Percentiles rank a stretch among this genome's conserved stretches.
Conservation (phyloP, 2,888 invertebrate species). For the Caenorhabditis sp. region DNA sequence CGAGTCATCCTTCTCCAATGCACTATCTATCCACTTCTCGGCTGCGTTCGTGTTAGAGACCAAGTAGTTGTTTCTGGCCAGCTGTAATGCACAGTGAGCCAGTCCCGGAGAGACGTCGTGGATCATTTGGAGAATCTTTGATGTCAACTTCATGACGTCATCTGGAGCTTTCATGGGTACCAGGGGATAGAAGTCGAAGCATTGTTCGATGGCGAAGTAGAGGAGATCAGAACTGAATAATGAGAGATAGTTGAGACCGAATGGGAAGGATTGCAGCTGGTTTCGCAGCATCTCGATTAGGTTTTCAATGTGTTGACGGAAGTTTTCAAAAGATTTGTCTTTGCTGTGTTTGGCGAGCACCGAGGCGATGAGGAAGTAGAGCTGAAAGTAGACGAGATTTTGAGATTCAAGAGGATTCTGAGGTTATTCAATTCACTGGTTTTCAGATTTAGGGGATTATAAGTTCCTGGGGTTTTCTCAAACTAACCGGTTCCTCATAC, state of each 20-base stretch:
- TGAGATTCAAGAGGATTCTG: neutral
- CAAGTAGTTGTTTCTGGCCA: slow-evolving; percentile 90
- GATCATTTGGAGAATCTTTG: slow-evolving; percentile 88
- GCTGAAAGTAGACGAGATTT: slow-evolving; percentile 32
- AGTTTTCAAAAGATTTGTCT: slow-evolving; percentile 65
- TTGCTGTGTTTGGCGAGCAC: slow-evolving; percentile 64
- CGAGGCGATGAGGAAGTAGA: slow-evolving; percentile 64
- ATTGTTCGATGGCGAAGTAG: slow-evolving; percentile 57
- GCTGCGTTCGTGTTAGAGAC: slow-evolving; percentile 88
- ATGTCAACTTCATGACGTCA: slow-evolving; percentile 85
- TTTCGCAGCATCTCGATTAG: slow-evolving; percentile 53
- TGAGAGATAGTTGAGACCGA: slow-evolving; percentile 61
- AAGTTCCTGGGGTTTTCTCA: too few species aligned
- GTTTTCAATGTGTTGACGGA: slow-evolving; percentile 64
- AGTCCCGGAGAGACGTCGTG: slow-evolving; percentile 90
- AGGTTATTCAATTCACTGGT: too few species aligned
- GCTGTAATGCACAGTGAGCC: slow-evolving; percentile 86
- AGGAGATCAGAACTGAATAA: slow-evolving; percentile 65
- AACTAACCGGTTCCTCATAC: slow-evolving; percentile 76
- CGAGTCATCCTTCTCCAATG: slow-evolving; percentile 89
- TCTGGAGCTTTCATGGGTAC: slow-evolving; percentile 86
- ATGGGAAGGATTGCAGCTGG: slow-evolving; percentile 57
- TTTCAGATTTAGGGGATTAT: too few species aligned
- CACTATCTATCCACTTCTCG: slow-evolving; percentile 88
- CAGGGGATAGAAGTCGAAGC: slow-evolving; percentile 74